A percentile compares a stretch with the other conserved stretches of the same genome.
phyloP scores from a whole-genome alignment of 2,797 vertebrate genomes.

The Sparidentex hasta region DNA sequence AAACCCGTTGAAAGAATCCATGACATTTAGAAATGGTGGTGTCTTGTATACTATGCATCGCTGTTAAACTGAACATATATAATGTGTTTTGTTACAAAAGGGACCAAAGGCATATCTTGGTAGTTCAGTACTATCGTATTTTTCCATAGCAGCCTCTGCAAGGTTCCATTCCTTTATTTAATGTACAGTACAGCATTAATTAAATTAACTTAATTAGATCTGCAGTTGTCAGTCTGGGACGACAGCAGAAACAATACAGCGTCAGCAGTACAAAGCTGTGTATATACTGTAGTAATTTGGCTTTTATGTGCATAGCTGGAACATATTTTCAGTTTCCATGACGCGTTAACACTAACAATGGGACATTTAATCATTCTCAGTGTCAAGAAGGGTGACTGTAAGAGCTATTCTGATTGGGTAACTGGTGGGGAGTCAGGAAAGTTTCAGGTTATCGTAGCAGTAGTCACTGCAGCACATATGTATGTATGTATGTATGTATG shows the following conservation, averaged over 20 bases:
- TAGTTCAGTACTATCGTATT: not conserved
- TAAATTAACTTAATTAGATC: not conserved
- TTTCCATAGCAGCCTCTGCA: not conserved
- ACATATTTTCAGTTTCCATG: conserved; percentile 4
- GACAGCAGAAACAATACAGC: not conserved
- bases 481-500: no score
- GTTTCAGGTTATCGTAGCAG: not conserved
- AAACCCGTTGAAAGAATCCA: no score
- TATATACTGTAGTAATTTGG: not conserved
- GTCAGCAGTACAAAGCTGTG: not conserved
- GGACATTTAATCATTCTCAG: not conserved
- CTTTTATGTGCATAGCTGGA: conserved; percentile 15
- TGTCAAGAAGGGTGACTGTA: not conserved
- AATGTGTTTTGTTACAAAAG: not conserved
- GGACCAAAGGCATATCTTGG: not conserved
- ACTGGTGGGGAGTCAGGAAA: not conserved
- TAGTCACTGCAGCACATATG: not conserved
- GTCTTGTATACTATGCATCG: not conserved
- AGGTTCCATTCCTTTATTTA: not conserved
- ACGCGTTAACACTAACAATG: not conserved
- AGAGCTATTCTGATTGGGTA: not conserved
- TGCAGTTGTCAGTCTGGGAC: not conserved
- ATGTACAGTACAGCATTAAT: not conserved
- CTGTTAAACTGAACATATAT: not conserved
- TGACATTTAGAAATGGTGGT: not conserved